These are phyloP conservation scores for Typhlomys cinereus DNA, from an alignment of 2,113 vertebrate genomes.

Conservation along the genomic window DNA sequence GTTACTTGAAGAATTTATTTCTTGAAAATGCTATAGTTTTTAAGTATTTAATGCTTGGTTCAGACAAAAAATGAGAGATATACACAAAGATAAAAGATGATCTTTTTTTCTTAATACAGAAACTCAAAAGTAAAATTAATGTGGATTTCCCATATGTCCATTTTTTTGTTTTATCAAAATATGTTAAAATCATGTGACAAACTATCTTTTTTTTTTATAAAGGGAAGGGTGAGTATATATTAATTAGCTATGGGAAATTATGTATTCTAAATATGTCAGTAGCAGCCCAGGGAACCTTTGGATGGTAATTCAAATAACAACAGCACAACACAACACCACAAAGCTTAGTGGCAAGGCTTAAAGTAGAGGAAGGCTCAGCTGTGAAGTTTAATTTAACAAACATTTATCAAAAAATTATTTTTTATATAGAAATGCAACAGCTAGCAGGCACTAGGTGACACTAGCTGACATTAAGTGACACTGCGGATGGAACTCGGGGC, in stretches of 20 bases:
- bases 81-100: constrained; percentile 11
- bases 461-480: not conserved
- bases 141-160: not conserved
- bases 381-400: not conserved
- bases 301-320: not conserved
- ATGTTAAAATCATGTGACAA: constrained; percentile 7
- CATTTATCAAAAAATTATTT: constrained; percentile 7
- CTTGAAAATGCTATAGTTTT: constrained; percentile 26
- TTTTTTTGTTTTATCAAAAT: constrained; percentile 1
- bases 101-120: not conserved
- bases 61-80: constrained; percentile 15
- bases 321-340: not conserved
- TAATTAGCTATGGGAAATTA: not conserved
- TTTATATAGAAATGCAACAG: not conserved
- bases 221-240: not conserved
- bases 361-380: not conserved
- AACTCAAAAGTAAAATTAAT: constrained; percentile 32
- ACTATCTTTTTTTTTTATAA: not conserved
- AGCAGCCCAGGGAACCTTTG: not conserved
- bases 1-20: constrained; percentile 14
- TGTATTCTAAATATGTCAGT: not conserved
- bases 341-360: not conserved
- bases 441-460: not conserved
- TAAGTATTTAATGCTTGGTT: constrained; percentile 25
- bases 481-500: not conserved